Base-by-base conservation (phyloP, 2,888 invertebrate genomes). In the Drosophila leonis region DNA sequence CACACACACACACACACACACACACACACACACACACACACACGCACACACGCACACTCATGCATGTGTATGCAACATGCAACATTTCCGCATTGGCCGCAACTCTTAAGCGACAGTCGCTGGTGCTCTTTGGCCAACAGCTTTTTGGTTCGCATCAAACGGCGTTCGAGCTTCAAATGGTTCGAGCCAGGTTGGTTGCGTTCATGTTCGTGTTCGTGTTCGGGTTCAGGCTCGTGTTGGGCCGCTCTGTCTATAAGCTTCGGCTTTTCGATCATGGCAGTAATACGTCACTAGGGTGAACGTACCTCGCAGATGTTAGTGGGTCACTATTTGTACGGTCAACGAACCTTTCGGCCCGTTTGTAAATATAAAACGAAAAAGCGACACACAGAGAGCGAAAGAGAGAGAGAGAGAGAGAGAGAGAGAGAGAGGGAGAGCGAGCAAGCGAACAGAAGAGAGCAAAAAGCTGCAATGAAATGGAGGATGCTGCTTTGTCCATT, bases 291-390 rank as follows among this genome's bases (percentile, higher is more conserved):
- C 91, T 90, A 91, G 90, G 93, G 93, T 93, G 92, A 93, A 92
- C 91, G 93, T 91, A 93, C 93, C 93, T 93, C 91, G 92, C 93
- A 92, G 93, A 93, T 93, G 93, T 93, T 93, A 93, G 93, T 93
- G 93, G 93, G 93, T 93, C 93, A 93, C 93, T 92, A 92, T 92
- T 92, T 92, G 93, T 92, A 90, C 92, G 93, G 93, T 93, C 93
- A 91, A 91, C 92, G 92, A 93, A 92, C 93, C 92, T 90, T 91
- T 92, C 74, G 78, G 90, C 82, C 91, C 90, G 90, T 88, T 91
- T 92, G 91, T 91, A 90, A 88, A 90, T 86, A 90, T 77, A 83
- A 78, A 82, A 80, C 78, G 81, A 64, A 75, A 80, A 76, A 74
- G 73, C 74, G 70, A 52, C 65, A 71, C 63, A 37, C 66, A 74